phyloP scores from a whole-genome alignment of 2,888 invertebrate species.

The Aphidius colemani region DNA sequence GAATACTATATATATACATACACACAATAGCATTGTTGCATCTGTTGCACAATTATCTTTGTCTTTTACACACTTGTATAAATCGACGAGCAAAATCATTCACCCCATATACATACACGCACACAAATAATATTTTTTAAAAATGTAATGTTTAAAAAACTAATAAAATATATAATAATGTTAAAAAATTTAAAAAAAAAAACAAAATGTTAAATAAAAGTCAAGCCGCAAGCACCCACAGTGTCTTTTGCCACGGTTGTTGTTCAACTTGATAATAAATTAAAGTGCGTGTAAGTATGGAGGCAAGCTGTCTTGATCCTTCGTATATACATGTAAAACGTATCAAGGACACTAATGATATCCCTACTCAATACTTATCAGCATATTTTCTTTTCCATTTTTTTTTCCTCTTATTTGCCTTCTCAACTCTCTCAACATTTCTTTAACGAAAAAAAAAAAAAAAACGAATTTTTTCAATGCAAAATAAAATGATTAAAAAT shows the following conservation, averaged over 20 bases:
- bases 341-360: slow-evolving; percentile 27
- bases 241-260: slow-evolving; percentile 22
- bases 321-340: slow-evolving; percentile 11
- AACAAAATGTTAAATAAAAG: not conserved
- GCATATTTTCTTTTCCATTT: not conserved
- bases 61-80: slow-evolving; percentile 17
- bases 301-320: slow-evolving; percentile 14
- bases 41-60: slow-evolving; percentile 38
- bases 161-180: slow-evolving; percentile 5
- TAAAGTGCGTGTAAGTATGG: slow-evolving; percentile 37
- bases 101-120: slow-evolving; percentile 23
- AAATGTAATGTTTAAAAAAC: slow-evolving; percentile 1
- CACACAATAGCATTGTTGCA: slow-evolving; percentile 45
- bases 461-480: not conserved
- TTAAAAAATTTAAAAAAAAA: not conserved
- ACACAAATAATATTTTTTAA: slow-evolving; percentile 10
- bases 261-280: slow-evolving; percentile 37
- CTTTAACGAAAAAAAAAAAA: not conserved
- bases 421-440: slow-evolving; percentile 4
- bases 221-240: slow-evolving; percentile 16
- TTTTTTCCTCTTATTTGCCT: slow-evolving; percentile 9
- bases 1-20: slow-evolving; percentile 26
- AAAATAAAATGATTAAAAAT: not conserved
- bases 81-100: not conserved
- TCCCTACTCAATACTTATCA: slow-evolving; percentile 19